phyloP scores from a whole-genome alignment of 2,888 invertebrate species.

The Calliscelio sp. region DNA sequence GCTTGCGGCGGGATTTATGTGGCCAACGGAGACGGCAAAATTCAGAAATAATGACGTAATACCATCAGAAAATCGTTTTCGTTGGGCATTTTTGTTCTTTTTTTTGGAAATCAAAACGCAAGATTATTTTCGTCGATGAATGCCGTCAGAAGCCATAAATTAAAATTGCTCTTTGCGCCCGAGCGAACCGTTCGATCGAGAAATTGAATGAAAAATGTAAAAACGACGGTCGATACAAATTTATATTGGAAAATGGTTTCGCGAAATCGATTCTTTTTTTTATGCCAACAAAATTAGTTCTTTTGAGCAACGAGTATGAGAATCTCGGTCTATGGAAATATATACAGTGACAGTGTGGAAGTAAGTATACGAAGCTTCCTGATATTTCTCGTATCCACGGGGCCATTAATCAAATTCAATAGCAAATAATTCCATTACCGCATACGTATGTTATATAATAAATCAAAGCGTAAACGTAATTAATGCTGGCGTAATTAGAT shows the following conservation, averaged over 20 bases:
- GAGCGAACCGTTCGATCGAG: neutral
- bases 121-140: conserved; percentile 26
- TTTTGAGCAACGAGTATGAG: too few species aligned
- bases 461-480: conserved; percentile 33
- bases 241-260: too few species aligned
- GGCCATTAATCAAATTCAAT: conserved; percentile 14
- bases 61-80: conserved; percentile 5
- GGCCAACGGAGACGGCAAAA: neutral
- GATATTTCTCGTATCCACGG: neutral
- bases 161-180: conserved; percentile 7
- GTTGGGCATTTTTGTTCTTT: too few species aligned
- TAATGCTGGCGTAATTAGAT: conserved; percentile 29
- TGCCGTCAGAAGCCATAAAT: conserved; percentile 25
- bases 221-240: neutral
- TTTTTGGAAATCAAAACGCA: conserved; percentile 14
- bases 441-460: conserved; percentile 20
- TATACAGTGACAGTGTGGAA: neutral
- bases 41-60: conserved; percentile 30
- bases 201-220: conserved; percentile 28
- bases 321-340: neutral
- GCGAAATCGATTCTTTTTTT: too few species aligned
- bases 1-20: conserved; percentile 4
- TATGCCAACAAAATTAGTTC: too few species aligned
- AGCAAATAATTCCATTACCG: conserved; percentile 37
- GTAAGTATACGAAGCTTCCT: neutral